phyloP scores from a whole-genome alignment of 1,140 invertebrate species.

The Hestina assimilis region DNA sequence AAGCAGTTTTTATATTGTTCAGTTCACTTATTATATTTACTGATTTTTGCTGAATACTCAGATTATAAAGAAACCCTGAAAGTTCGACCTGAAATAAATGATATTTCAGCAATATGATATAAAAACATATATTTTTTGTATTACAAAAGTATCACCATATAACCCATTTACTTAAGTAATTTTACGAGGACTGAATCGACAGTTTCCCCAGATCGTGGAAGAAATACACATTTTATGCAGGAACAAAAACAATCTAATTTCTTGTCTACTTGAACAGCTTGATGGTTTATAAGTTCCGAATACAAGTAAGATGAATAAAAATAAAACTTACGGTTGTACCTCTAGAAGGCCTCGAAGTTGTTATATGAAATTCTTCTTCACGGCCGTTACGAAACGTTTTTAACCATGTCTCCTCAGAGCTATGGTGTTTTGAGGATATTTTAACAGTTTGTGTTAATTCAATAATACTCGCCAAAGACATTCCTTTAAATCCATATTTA shows the following conservation, averaged over 20 bases:
- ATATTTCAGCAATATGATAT: neutral
- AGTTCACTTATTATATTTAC: constrained; percentile 79
- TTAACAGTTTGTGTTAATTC: constrained; percentile 78
- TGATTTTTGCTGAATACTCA: constrained; percentile 80
- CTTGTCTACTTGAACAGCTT: no score
- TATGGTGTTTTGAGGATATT: constrained; percentile 75
- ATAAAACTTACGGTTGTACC: constrained; percentile 81
- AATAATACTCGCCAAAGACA: constrained; percentile 81
- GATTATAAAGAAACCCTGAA: constrained; percentile 81
- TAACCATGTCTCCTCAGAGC: constrained; percentile 67
- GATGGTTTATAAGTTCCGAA: no score
- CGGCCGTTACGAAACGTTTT: constrained; percentile 60
- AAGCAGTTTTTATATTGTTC: constrained; percentile 76
- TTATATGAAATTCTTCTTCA: constrained; percentile 42
- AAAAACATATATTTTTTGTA: no score
- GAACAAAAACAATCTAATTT: no score
- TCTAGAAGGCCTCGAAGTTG: constrained; percentile 69
- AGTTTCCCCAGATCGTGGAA: no score
- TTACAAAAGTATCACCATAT: no score
- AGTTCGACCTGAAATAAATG: constrained; percentile 74
- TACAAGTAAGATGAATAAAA: no score
- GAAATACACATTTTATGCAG: no score
- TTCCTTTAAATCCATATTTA: constrained; percentile 82
- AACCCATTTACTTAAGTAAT: no score
- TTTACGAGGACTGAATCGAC: no score